Evolutionary conservation across 1,140 invertebrate species (phyloP), one percentile per base, ranked within the genome.

Genomic region (Cardiocondyla obscurior): DNA sequence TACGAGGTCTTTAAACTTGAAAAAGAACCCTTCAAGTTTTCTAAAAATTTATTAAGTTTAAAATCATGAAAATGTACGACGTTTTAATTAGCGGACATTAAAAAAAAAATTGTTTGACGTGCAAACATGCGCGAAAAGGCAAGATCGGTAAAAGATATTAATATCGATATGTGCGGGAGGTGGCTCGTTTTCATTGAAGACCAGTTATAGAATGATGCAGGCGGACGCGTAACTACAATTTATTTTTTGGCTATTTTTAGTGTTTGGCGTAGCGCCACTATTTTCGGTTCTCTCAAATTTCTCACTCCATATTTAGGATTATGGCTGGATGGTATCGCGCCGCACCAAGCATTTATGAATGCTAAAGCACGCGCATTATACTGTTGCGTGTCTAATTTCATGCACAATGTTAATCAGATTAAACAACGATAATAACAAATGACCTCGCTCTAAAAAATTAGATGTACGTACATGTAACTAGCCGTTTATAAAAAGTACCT

Each of bases 221-320:
- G 83, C 86, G 81, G 72, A 81, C 87, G 89, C 84, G 90, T 90
- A 90, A 92, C 88, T 87, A 92, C 86, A 91, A 91, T 92, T 92
- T 93, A 92, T 92, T 93, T 93, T 92, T 93, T 92, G 81, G 90
- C 91, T 93, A 93, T 93, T 93, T 92, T 93, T 92, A 92, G 92
- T 85, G 84, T 79, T 90, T 92, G 91, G 91, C 91, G 83, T 90
- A 84, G 86, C 89, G 92, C 91, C 92, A 93, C 92, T 93, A 93
- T 93, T 93, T 92, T 93, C 90, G 90, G 91, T 92, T 92, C 92
- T 93, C 92, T 93, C 92, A 93, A 93, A 93, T 93, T 93, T 93
- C 92, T 93, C 91, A 93, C 91, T 86, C 92, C 92, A 92, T 93
- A 93, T 93, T 93, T 92, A 92, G 92, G 83, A 92, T 93, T 93